Base-by-base conservation (phyloP, 92 coral and sea anemone genomes). In the Palythoa heliodiscus region DNA sequence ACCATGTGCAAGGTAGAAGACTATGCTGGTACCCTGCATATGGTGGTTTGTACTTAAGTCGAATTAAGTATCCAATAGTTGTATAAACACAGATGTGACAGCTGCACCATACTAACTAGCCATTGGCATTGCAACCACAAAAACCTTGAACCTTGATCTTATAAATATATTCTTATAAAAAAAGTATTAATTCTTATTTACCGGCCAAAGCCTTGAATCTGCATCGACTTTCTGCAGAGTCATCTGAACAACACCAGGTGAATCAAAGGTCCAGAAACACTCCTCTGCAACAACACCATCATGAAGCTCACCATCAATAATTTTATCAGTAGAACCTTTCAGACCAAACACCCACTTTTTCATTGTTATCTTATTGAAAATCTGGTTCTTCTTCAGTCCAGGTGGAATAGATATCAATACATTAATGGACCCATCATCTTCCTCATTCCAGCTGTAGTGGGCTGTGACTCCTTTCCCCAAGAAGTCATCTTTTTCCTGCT, bases 231-330 rank as follows among this genome's bases (percentile, higher is more conserved):
- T 94, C 87, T 94, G 95, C 11, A 94, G 71, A 2, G 92, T 92
- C 98, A 94, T 94, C 54, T 90, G 92, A 43, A 94, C 67, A 23
- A 92, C 81, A 20, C 98, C 98, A 20, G 95, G 98, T 1, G 92
- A 89, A 83, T 94, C 98, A 75, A 94, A 90, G 73, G 93, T 92
- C 98, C 98, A 94, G 70, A 94, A 92, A 10, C 95, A 86, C 66
- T 92, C 98, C 87, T 92, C 95, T 17, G 98, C 90, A 72, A 88
- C 87, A 24, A 94, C 83, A 66, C 82, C 89, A 57, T 90, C 90
- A 83, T 92, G 87, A 71, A 94, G 90, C 37, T 94, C 93, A 6
- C 98, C 98, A 84, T 92, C 92, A 40, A 94, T 90, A 40, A 94
- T 75, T 16, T 91, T 91, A 43, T 63, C 85, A 7, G 40, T 24